These are phyloP conservation scores for Oryzias curvinotus DNA, from an alignment of 2,113 vertebrate species.

Conservation along the genomic window DNA sequence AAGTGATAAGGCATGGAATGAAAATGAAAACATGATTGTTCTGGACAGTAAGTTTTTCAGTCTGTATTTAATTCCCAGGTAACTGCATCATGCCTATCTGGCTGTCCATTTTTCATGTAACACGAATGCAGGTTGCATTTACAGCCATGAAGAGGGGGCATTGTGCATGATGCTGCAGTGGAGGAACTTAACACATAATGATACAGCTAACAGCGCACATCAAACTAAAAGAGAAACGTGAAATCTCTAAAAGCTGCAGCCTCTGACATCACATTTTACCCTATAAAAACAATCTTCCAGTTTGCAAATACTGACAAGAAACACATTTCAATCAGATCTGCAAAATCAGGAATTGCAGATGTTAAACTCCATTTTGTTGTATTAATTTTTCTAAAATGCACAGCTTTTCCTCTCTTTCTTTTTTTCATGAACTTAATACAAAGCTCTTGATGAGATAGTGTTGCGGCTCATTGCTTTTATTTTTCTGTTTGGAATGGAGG, in stretches of 20 bases:
- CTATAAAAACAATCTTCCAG: no score
- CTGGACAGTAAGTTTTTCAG: constrained; percentile 54
- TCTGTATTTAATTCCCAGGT: constrained; percentile 53
- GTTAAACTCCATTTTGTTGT: constrained; percentile 21
- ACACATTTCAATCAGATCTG: no score
- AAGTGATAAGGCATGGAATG: constrained; percentile 3
- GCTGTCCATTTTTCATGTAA: constrained; percentile 52
- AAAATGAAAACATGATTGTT: constrained; percentile 57
- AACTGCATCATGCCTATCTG: constrained; percentile 54
- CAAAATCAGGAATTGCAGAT: not conserved
- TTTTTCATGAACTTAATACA: constrained; percentile 56
- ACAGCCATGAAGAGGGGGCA: not conserved
- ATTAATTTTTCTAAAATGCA: constrained; percentile 43
- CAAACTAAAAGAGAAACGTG: not conserved
- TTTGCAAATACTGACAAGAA: no score
- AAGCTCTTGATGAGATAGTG: constrained; percentile 57
- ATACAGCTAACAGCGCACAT: constrained; percentile 10
- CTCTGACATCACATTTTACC: no score
- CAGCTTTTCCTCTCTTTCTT: constrained; percentile 4
- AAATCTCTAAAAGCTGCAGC: not conserved
- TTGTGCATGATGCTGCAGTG: constrained; percentile 17
- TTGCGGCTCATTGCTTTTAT: constrained; percentile 73
- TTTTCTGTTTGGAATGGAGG: constrained; percentile 63
- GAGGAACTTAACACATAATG: constrained; percentile 16
- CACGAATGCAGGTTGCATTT: constrained; percentile 47